These are phyloP conservation scores for Sylvilagus floridanus DNA, from an alignment of 2,797 vertebrate species.

Conservation along the genomic window DNA sequence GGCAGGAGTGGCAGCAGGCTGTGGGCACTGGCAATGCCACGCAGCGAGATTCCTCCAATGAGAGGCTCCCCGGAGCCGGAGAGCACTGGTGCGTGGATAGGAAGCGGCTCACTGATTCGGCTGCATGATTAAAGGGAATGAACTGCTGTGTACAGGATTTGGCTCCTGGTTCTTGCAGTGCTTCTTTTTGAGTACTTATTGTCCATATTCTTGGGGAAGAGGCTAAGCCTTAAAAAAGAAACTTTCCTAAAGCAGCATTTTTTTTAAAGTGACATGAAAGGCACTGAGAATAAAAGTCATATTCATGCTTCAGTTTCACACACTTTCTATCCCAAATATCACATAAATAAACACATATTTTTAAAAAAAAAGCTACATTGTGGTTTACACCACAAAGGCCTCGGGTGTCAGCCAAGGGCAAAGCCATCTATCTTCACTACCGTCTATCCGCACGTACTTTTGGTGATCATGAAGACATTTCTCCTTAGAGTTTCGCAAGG, in stretches of 20 bases:
- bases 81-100: not conserved
- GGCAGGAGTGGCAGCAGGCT: not conserved
- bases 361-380: conserved; percentile 8
- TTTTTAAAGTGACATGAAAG: conserved; percentile 20
- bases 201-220: conserved; percentile 18
- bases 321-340: conserved; percentile 23
- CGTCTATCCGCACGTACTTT: conserved; percentile 53
- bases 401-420: not conserved
- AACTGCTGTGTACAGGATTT: not conserved
- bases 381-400: not conserved
- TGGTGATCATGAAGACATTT: conserved; percentile 51
- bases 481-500: conserved; percentile 42
- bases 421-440: conserved; percentile 69
- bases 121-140: conserved; percentile 10
- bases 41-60: not conserved
- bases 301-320: not conserved
- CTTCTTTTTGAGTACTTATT: conserved; percentile 34
- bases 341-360: conserved; percentile 1
- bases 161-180: not conserved
- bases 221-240: not conserved
- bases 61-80: not conserved
- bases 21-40: not conserved
- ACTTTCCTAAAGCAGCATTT: conserved; percentile 1
- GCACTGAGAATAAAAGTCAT: conserved; percentile 5
- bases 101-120: not conserved